These are phyloP conservation scores for Epizoanthus fatuus DNA, from an alignment of 92 coral and sea anemone genomes.

Conservation along the genomic window DNA sequence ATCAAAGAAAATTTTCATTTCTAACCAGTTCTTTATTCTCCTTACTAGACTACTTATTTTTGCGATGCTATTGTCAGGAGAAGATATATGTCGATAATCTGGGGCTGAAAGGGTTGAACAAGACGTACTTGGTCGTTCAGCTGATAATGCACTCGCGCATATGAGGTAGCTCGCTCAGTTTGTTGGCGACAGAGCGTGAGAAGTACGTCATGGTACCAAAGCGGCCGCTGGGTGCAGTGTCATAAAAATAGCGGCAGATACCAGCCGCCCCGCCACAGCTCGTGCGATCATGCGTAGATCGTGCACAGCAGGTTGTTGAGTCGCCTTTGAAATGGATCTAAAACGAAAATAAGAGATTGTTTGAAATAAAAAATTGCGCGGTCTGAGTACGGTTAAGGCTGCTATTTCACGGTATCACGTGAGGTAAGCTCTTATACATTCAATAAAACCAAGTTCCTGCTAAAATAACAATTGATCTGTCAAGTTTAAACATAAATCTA, in stretches of 20 bases:
- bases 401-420: too few relatives aligned
- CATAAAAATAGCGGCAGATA: slow-evolving; percentile 95
- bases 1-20: too few relatives aligned
- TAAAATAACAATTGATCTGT: too few relatives aligned
- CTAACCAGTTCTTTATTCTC: too few relatives aligned
- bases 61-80: too few relatives aligned
- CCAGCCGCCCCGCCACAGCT: slow-evolving; percentile 96
- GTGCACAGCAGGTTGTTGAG: slow-evolving; percentile 93
- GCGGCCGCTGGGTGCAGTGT: slow-evolving; percentile 99
- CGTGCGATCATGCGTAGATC: slow-evolving; percentile 77
- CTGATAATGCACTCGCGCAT: slow-evolving; percentile 83
- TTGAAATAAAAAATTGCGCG: too few relatives aligned
- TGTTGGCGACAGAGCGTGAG: slow-evolving; percentile 90
- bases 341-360: not conserved
- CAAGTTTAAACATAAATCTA: too few relatives aligned
- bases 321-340: slow-evolving; percentile 89
- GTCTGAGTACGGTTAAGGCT: too few relatives aligned
- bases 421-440: too few relatives aligned
- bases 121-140: slow-evolving; percentile 34
- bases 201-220: slow-evolving; percentile 99
- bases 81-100: too few relatives aligned
- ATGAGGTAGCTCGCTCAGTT: slow-evolving; percentile 81
- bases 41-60: too few relatives aligned
- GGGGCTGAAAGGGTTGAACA: not conserved
- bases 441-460: too few relatives aligned